Evolutionary conservation across 2,888 invertebrate species (phyloP).

Genomic region (Nemoura dubitans): DNA sequence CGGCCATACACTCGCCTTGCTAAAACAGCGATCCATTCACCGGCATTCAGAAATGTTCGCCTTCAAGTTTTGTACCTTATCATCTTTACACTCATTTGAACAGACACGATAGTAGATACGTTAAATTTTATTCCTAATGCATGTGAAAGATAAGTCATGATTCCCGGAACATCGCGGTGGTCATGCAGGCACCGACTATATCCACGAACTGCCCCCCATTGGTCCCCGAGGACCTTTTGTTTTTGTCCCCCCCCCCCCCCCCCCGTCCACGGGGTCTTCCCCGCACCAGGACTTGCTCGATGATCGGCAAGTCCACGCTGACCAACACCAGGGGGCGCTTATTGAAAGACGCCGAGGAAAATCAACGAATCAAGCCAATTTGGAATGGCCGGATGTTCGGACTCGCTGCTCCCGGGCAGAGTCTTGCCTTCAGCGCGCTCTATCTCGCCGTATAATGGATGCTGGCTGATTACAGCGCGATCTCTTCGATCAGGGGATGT

Average conservation of each 20-base stretch:
- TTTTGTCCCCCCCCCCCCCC: slow-evolving; percentile 42
- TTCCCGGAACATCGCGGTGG: too few species aligned
- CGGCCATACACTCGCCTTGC: neutral
- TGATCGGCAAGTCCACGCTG: neutral
- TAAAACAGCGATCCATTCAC: neutral
- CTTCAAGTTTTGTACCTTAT: too few species aligned
- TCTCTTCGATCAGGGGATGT: neutral
- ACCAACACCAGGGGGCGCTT: slow-evolving; percentile 22
- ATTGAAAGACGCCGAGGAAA: slow-evolving; percentile 33
- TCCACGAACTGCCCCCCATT: too few species aligned
- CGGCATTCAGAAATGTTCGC: too few species aligned
- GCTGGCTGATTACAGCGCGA: too few species aligned
- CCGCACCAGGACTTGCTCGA: slow-evolving; percentile 7
- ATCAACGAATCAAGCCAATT: slow-evolving; percentile 33
- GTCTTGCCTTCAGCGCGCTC: neutral
- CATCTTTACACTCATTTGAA: too few species aligned
- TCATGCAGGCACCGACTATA: too few species aligned
- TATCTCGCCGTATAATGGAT: too few species aligned
- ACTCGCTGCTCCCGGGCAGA: neutral
- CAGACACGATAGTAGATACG: too few species aligned
- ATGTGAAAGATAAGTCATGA: too few species aligned
- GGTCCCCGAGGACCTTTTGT: slow-evolving; percentile 43
- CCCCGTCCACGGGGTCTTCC: neutral
- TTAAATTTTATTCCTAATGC: too few species aligned
- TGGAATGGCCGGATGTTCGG: neutral